phyloP scores from a whole-genome alignment of 2,888 invertebrate species.

The Ceratothoa steindachneri region DNA sequence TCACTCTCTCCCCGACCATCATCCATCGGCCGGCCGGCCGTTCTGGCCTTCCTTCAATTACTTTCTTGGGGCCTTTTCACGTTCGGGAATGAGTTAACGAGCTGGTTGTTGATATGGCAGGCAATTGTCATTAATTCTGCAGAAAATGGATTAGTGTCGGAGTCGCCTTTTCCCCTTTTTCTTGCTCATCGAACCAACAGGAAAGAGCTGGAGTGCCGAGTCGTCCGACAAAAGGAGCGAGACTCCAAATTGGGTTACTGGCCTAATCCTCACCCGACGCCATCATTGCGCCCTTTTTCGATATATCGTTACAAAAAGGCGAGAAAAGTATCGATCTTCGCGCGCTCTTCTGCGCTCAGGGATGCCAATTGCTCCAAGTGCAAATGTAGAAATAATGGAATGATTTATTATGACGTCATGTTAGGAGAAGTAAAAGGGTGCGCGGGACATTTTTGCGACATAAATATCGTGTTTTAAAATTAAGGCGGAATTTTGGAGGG shows the following conservation, averaged over 20 bases:
- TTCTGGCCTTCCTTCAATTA: slow-evolving; percentile 1
- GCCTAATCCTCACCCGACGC: not conserved
- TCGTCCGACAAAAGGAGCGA: not conserved
- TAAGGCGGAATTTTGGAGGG: slow-evolving; percentile 2
- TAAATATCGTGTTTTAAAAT: slow-evolving; percentile 8
- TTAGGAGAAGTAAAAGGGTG: not conserved
- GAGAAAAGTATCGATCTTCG: not conserved
- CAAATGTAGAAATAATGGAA: slow-evolving; percentile 1
- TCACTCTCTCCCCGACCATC: not conserved
- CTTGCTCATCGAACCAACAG: slow-evolving; percentile 4
- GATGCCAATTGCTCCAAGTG: slow-evolving; percentile 7
- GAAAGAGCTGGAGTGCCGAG: too few relatives aligned
- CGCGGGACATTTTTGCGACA: slow-evolving; percentile 2
- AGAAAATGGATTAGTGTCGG: slow-evolving; percentile 16
- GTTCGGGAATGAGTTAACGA: slow-evolving; percentile 18
- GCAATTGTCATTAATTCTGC: slow-evolving; percentile 20
- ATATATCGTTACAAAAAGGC: slow-evolving; percentile 4
- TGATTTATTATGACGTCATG: slow-evolving; percentile 6
- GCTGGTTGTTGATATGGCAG: slow-evolving; percentile 22
- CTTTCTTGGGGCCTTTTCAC: slow-evolving; percentile 7
- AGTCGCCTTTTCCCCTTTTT: not conserved
- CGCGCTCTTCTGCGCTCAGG: slow-evolving; percentile 1
- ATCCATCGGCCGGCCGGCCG: slow-evolving; percentile 6
- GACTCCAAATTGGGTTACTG: slow-evolving; percentile 7
- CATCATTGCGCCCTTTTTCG: slow-evolving; percentile 4